Conservation (phyloP, 2,797 vertebrate species). For the Coregonus suidteri region DNA sequence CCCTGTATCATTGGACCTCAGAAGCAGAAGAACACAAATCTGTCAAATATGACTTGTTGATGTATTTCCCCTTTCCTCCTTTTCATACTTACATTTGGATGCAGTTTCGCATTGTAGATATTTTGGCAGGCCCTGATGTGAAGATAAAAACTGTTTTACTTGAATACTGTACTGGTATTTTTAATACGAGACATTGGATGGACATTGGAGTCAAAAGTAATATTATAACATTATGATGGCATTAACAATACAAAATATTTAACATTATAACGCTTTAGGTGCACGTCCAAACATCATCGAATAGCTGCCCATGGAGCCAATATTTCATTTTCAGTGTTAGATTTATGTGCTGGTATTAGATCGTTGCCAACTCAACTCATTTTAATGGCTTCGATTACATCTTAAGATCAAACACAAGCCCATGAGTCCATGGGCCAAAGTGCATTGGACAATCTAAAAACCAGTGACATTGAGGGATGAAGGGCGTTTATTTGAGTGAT, state of each 20-base stretch:
- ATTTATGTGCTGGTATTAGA: slow-evolving; percentile 3
- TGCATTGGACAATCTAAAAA: background rate
- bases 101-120: slow-evolving; percentile 10
- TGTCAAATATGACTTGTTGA: slow-evolving; percentile 61
- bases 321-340: background rate
- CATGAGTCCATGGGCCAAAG: background rate
- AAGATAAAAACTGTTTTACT: slow-evolving; percentile 25
- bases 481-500: slow-evolving; percentile 44
- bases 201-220: background rate
- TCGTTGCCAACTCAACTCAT: slow-evolving; percentile 11
- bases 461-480: slow-evolving; percentile 15
- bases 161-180: slow-evolving; percentile 26
- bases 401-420: slow-evolving; percentile 15
- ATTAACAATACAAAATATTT: background rate
- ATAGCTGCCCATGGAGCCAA: background rate
- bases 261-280: background rate
- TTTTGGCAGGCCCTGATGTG: background rate
- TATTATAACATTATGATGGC: no score
- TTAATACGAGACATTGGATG: background rate
- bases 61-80: slow-evolving; percentile 35
- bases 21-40: slow-evolving; percentile 48
- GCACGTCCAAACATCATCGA: background rate
- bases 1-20: slow-evolving; percentile 19
- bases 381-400: slow-evolving; percentile 32
- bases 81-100: slow-evolving; percentile 24